These are phyloP conservation scores for Xylocampa areola DNA, from an alignment of 2,888 invertebrate species.

Conservation along the genomic window DNA sequence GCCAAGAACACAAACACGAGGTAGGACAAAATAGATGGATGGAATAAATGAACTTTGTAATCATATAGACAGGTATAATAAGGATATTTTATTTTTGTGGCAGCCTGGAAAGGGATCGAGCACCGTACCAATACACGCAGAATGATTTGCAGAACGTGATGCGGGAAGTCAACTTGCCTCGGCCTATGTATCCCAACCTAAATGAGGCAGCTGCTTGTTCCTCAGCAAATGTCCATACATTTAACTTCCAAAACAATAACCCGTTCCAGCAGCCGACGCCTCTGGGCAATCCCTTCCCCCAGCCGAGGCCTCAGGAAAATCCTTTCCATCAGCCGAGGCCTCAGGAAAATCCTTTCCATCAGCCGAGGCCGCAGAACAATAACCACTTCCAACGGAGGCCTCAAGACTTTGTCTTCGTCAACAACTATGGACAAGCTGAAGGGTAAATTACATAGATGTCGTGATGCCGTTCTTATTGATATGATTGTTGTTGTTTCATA, in stretches of 20 bases:
- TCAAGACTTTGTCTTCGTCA: slow-evolving; percentile 43
- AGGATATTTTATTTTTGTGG: slow-evolving; percentile 2
- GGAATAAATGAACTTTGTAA: too few relatives aligned
- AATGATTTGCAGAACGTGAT: slow-evolving; percentile 41
- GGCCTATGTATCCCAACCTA: slow-evolving; percentile 50
- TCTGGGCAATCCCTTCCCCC: too few relatives aligned
- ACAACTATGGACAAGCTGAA: slow-evolving; percentile 25
- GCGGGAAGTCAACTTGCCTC: background rate
- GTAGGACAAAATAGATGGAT: too few relatives aligned
- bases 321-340: slow-evolving; percentile 1
- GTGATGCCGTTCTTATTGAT: too few relatives aligned
- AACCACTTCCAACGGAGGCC: background rate
- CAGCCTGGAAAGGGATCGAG: slow-evolving; percentile 57
- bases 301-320: background rate
- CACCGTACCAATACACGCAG: slow-evolving; percentile 53
- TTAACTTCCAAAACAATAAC: slow-evolving; percentile 1
- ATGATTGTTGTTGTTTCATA: too few relatives aligned
- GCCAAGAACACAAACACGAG: background rate
- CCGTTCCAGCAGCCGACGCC: background rate
- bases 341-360: slow-evolving; percentile 9
- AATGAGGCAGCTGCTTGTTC: slow-evolving; percentile 2
- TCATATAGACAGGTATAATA: background rate
- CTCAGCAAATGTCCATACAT: background rate
- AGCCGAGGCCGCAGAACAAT: background rate
- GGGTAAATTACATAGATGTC: slow-evolving; percentile 37